phyloP scores from a whole-genome alignment of 2,797 vertebrate genomes.

The Triplophysa yarkandensis region DNA sequence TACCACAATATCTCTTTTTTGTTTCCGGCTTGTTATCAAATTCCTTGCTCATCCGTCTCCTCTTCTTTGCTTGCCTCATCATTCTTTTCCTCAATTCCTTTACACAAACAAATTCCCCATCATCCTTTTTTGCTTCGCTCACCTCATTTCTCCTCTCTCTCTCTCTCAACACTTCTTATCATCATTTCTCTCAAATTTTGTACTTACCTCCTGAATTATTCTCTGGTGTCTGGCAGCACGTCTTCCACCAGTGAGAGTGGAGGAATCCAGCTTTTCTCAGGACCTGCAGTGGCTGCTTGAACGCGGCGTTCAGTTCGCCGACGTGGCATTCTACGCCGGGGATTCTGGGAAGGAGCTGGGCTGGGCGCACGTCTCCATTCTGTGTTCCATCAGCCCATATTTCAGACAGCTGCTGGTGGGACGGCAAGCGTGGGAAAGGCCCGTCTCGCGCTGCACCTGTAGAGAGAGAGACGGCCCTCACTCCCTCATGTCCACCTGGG shows the following conservation, averaged over 20 bases:
- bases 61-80: slow-evolving; percentile 26
- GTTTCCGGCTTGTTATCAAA: not conserved
- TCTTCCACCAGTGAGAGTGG: slow-evolving; percentile 87
- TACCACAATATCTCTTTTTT: not conserved
- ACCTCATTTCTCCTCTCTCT: not conserved
- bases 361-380: slow-evolving; percentile 89
- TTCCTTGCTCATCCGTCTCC: slow-evolving; percentile 16
- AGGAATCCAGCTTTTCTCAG: slow-evolving; percentile 88
- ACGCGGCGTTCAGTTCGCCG: slow-evolving; percentile 87
- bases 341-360: slow-evolving; percentile 81
- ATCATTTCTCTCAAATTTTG: not conserved
- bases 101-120: slow-evolving; percentile 1
- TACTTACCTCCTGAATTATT: not conserved
- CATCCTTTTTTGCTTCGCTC: slow-evolving; percentile 7
- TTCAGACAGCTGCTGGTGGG: slow-evolving; percentile 92
- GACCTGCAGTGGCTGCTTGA: slow-evolving; percentile 90
- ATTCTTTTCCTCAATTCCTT: slow-evolving; percentile 16
- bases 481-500: slow-evolving; percentile 82
- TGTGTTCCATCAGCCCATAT: slow-evolving; percentile 88
- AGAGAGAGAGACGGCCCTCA: slow-evolving; percentile 71
- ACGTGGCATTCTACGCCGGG: slow-evolving; percentile 87
- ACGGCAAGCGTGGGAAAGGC: slow-evolving; percentile 73
- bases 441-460: slow-evolving; percentile 78
- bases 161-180: not conserved
- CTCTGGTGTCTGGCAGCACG: slow-evolving; percentile 75